Conservation (phyloP, 2,797 vertebrate species). For the Ptychobarbus kaznakovi region DNA sequence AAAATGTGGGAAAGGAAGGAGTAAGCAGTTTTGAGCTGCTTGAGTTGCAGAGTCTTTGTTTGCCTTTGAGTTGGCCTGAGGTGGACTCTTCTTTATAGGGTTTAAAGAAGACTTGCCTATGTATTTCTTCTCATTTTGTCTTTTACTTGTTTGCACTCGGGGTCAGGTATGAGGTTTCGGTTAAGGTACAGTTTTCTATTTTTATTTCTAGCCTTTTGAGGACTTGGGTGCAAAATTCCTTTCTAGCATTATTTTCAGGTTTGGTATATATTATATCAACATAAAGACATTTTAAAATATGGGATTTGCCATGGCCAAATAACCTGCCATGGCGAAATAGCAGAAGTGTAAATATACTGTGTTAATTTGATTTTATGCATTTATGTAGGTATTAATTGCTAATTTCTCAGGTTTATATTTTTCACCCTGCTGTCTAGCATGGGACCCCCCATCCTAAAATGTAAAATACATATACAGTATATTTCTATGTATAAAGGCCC, state of each 20-base stretch:
- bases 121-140: background rate
- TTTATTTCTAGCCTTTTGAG: constrained; percentile 8
- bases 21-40: constrained; percentile 54
- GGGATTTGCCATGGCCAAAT: background rate
- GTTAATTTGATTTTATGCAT: background rate
- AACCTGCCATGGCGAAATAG: background rate
- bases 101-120: constrained; percentile 4
- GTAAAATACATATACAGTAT: no score
- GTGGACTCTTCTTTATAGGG: constrained; percentile 18
- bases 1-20: constrained; percentile 31
- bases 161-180: background rate
- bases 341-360: background rate
- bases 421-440: background rate
- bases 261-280: background rate
- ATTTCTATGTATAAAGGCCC: no score
- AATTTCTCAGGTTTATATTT: background rate
- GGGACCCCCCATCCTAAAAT: no score
- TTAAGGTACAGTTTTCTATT: background rate
- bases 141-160: background rate
- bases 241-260: background rate
- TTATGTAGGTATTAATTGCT: background rate
- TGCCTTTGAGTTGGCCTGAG: constrained; percentile 23
- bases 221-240: background rate
- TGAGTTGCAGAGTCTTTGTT: constrained; percentile 45
- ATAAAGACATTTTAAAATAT: background rate